Base-by-base conservation (phyloP, 2,113 vertebrate species). In the Platysternon megacephalum region DNA sequence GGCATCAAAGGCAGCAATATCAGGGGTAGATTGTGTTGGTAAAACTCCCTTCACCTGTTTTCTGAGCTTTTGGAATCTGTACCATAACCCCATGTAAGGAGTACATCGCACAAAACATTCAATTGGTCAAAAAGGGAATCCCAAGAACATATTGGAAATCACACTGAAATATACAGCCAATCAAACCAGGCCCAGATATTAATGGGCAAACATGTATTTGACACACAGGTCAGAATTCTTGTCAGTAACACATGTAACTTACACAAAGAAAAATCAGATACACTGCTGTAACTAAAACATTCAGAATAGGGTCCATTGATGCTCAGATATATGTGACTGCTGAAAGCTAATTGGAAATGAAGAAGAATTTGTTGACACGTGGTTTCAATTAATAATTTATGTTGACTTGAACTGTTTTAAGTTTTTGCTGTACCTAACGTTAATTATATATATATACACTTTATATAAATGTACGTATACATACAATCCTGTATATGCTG, bases 391-490 rank as follows among this genome's bases (percentile, higher is more conserved):
- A 68, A 93, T 92, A 93, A 91, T 22, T 91, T 89, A 83, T 56
- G 76, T 94, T 97, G 22, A 94, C 94, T 96, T 94, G 91, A 97
- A 97, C 93, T 96, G 82, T 90, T 96, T 94, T 82, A 97, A 91
- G 92, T 8, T 97, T 97, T 97, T 91, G 94, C 86, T 96, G 85
- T 94, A 96, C 90, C 91, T 95, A 95, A 88, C 52, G 92, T 97
- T 96, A 94, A 94, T 97, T 95, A 95, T 94, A 97, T 76, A 97
- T 94, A 95, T 94, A 91, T 86, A 87, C 84, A 95, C 97, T 97
- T 98, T 97, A 97, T 97, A 97, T 94, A 97, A 95, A 94, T 98
- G 92, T 93, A 90, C 86, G 96, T 97, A 97, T 94, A 95, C 96
- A 89, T 90, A 96, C 8, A 6, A 78, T 93, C 79, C 82, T 97